Percentiles rank a stretch among this genome's conserved stretches.
phyloP scores from a whole-genome alignment of 2,888 invertebrate species.

The Dorcus hopei region DNA sequence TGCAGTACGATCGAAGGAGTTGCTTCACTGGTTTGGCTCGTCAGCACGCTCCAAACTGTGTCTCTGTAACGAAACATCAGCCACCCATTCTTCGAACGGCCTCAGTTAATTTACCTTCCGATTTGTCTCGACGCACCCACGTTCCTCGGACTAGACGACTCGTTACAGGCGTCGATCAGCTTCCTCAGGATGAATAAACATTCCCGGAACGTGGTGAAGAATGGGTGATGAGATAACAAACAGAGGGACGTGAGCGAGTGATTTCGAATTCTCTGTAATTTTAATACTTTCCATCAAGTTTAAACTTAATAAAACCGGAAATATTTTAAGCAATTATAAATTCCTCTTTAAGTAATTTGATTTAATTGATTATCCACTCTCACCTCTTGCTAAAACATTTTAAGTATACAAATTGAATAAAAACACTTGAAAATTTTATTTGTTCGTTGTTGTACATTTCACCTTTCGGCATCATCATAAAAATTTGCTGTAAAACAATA shows the following conservation, averaged over 20 bases:
- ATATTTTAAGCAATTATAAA: too few relatives aligned
- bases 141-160: conserved; percentile 83
- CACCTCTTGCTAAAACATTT: too few relatives aligned
- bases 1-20: conserved; percentile 87
- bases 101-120: conserved; percentile 60
- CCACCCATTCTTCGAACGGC: neutral
- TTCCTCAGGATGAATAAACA: conserved; percentile 94
- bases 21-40: conserved; percentile 76
- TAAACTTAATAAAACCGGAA: too few relatives aligned
- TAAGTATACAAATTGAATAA: too few relatives aligned
- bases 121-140: conserved; percentile 85
- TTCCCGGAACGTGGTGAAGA: conserved; percentile 97
- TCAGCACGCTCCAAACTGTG: conserved; percentile 94
- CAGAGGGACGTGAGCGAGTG: conserved; percentile 96
- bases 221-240: conserved; percentile 97
- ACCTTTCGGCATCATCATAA: too few relatives aligned
- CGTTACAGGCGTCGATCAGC: conserved; percentile 96
- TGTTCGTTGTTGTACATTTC: too few relatives aligned
- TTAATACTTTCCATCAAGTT: too few relatives aligned
- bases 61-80: conserved; percentile 60
- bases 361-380: too few relatives aligned
- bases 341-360: too few relatives aligned
- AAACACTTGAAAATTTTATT: too few relatives aligned
- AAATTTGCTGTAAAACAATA: too few relatives aligned
- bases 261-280: conserved; percentile 74